Percentiles rank a stretch among this genome's conserved stretches.
These are phyloP conservation scores for Lithosia quadra DNA, from an alignment of 2,888 invertebrate species.

Conservation along the genomic window DNA sequence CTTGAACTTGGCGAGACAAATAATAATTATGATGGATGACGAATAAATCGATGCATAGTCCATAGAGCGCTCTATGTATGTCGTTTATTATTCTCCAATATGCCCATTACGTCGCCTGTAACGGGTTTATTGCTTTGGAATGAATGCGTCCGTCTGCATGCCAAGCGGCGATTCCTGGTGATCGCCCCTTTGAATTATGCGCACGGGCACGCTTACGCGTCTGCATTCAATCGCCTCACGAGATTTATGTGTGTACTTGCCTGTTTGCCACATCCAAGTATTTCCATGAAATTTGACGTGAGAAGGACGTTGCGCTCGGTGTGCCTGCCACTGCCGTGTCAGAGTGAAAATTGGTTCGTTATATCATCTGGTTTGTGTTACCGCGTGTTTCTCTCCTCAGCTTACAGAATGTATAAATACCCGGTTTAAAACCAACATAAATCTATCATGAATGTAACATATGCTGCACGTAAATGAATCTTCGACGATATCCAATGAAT, in stretches of 20 bases:
- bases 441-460: conserved; percentile 21
- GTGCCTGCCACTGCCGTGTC: conserved; percentile 30
- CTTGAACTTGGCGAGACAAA: background rate
- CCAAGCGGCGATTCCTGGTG: conserved; percentile 82
- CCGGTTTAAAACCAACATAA: conserved; percentile 17
- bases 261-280: conserved; percentile 72
- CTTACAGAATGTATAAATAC: conserved; percentile 24
- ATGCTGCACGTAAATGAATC: conserved; percentile 22
- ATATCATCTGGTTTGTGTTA: conserved; percentile 38
- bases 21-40: conserved; percentile 31
- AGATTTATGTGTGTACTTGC: conserved; percentile 79
- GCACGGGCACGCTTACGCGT: conserved; percentile 79
- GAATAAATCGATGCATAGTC: conserved; percentile 28
- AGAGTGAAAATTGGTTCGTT: conserved; percentile 27
- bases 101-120: conserved; percentile 80
- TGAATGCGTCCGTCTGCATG: conserved; percentile 82
- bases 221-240: conserved; percentile 78
- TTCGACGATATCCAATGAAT: conserved; percentile 22
- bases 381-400: conserved; percentile 34
- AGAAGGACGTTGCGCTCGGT: conserved; percentile 51
- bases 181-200: conserved; percentile 85
- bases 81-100: conserved; percentile 68
- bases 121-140: conserved; percentile 84
- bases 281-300: conserved; percentile 74
- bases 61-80: conserved; percentile 44